These are phyloP conservation scores for Geophilus truncorum DNA, from an alignment of 2,888 invertebrate genomes.

Conservation along the genomic window DNA sequence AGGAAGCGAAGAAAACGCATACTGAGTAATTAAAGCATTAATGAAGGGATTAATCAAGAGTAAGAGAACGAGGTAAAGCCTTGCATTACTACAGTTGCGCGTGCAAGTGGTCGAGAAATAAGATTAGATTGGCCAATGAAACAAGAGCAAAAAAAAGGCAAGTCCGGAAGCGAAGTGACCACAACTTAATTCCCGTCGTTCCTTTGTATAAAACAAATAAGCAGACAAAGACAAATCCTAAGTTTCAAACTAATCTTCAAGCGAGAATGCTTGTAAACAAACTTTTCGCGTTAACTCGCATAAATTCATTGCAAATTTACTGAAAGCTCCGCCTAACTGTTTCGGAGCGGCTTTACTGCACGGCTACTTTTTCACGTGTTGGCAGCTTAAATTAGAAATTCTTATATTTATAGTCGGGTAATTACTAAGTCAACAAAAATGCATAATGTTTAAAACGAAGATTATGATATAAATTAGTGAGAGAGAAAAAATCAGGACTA, in stretches of 20 bases:
- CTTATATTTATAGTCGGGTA: neutral
- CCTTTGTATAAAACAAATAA: neutral
- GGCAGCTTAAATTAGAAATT: neutral
- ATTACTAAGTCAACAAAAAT: neutral
- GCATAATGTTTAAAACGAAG: neutral
- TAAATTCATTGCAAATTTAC: neutral
- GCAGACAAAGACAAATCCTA: neutral
- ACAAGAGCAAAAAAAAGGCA: neutral
- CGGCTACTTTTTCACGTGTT: neutral
- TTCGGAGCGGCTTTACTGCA: neutral
- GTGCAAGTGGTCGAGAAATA: conserved; percentile 21
- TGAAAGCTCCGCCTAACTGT: neutral
- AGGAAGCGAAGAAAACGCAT: neutral
- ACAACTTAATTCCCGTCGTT: conserved; percentile 5
- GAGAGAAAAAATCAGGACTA: neutral
- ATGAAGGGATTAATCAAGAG: conserved; percentile 24
- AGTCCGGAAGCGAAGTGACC: neutral
- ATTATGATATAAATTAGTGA: neutral
- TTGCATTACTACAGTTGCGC: conserved; percentile 6
- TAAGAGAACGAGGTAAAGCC: neutral
- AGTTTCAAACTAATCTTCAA: neutral
- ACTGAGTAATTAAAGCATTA: neutral
- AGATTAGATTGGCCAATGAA: conserved; percentile 18
- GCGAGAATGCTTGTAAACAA: neutral
- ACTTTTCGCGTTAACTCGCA: neutral